phyloP scores from a whole-genome alignment of 2,113 vertebrate genomes.

The Nasalis larvatus region DNA sequence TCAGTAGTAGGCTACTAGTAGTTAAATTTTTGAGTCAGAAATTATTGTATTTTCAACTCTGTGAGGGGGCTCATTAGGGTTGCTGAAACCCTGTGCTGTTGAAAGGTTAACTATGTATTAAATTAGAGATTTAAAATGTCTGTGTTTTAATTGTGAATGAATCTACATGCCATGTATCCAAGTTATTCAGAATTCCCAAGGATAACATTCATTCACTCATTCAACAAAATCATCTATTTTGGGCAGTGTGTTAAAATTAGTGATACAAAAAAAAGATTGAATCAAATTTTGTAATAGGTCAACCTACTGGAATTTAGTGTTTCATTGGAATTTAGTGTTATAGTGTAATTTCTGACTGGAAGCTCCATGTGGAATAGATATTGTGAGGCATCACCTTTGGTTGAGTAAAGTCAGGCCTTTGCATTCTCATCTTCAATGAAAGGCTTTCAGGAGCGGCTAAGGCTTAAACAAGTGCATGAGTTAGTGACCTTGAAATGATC shows the following conservation, averaged over 20 bases:
- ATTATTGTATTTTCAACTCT: not conserved
- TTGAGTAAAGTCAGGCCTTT: not conserved
- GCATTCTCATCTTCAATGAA: not conserved
- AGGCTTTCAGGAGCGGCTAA: not conserved
- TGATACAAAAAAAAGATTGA: not conserved
- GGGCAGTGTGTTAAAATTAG: not conserved
- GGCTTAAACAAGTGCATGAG: not conserved
- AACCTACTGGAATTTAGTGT: not conserved
- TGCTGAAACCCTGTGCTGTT: not conserved
- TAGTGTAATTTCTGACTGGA: not conserved
- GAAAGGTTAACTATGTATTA: not conserved
- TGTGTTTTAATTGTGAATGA: not conserved
- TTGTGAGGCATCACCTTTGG: not conserved
- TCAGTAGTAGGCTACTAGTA: not conserved
- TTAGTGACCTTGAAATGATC: not conserved
- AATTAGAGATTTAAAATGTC: not conserved
- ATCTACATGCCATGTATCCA: not conserved
- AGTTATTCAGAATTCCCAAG: not conserved
- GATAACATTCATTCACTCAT: not conserved
- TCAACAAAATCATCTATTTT: not conserved
- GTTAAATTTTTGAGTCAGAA: not conserved
- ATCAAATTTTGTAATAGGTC: not conserved
- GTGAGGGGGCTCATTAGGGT: too few relatives aligned
- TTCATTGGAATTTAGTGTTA: not conserved
- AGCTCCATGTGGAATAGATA: not conserved